Evolutionary conservation across 2,888 invertebrate genomes (phyloP).

Genomic region (Leptinotarsa juncta): DNA sequence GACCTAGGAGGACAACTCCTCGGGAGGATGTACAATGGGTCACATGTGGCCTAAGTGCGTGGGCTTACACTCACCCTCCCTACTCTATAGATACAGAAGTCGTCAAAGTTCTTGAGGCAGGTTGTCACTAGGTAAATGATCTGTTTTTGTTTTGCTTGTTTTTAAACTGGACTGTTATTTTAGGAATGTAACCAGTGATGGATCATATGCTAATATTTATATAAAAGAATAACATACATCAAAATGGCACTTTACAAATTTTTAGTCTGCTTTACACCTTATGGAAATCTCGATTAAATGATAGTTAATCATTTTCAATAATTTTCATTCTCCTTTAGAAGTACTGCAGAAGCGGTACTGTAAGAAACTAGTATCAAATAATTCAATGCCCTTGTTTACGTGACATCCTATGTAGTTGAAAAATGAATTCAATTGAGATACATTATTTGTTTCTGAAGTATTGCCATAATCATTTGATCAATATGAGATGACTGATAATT

Average conservation of each 20-base stretch:
- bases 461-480: not conserved
- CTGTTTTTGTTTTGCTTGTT: not conserved
- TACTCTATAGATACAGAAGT: too few species aligned
- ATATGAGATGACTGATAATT: not conserved
- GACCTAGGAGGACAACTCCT: too few species aligned
- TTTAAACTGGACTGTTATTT: not conserved
- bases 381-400: too few species aligned
- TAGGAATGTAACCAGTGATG: conserved; percentile 5
- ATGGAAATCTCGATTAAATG: conserved; percentile 75
- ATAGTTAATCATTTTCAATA: conserved; percentile 62
- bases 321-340: too few species aligned
- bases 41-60: too few species aligned
- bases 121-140: conserved; percentile 85
- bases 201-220: conserved; percentile 68
- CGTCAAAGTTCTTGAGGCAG: conserved; percentile 92
- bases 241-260: conserved; percentile 79
- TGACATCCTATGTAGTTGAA: too few species aligned
- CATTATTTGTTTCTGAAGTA: not conserved
- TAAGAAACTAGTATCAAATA: too few species aligned
- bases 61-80: too few species aligned
- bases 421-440: too few species aligned
- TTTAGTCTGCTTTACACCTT: conserved; percentile 85
- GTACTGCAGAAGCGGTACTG: too few species aligned
- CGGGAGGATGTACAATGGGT: too few species aligned
- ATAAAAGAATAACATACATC: conserved; percentile 84